Evolutionary conservation across 2,888 invertebrate species (phyloP), one percentile per base, ranked within the genome.

Genomic region (Drosophila meridionalis): DNA sequence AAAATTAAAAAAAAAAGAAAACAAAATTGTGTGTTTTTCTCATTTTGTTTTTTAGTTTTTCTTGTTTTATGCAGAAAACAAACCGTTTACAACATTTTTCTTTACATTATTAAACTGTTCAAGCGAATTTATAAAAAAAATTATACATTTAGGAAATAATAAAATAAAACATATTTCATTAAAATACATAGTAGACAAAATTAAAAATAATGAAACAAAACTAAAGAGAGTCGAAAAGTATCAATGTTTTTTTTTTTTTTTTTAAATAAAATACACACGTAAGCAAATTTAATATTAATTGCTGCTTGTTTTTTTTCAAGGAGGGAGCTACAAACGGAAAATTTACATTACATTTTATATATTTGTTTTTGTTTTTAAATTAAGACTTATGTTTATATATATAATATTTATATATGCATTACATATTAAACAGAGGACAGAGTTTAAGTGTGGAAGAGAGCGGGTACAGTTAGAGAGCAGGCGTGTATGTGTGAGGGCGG

Each of bases 341-440:
- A 81, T 81, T 80, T 73, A 83, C 83, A 78, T 77, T 80, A 66
- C 60, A 52, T 60, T 64, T 60, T 57, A 59, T 63, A 50, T 50
- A 52, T 64, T 53, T 65, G 64, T 45, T n/a, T 45, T 75, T 75
- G 0, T 60, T 30, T 81, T 78, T 59, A 86, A 81, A 78, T 88
- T 83, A 83, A 81, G 78, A 80, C 84, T 83, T 86, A 82, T 78
- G 38, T 69, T 63, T 80, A 63, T 71, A 58, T 74, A 74, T 84
- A 65, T 55, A 40, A 40, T 40, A 42, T n/a, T 42, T 57, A 66
- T 75, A 60, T 83, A 72, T 64, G 83, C 56, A 71, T 79, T 81
- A 82, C 68, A 82, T 64, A 55, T 66, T 55, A 62, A 58, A 68
- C 30, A 76, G 69, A 53, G 48, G 60, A 38, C 36, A 53, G 71